phyloP scores from a whole-genome alignment of 2,113 vertebrate genomes.

The Malurus elegans region DNA sequence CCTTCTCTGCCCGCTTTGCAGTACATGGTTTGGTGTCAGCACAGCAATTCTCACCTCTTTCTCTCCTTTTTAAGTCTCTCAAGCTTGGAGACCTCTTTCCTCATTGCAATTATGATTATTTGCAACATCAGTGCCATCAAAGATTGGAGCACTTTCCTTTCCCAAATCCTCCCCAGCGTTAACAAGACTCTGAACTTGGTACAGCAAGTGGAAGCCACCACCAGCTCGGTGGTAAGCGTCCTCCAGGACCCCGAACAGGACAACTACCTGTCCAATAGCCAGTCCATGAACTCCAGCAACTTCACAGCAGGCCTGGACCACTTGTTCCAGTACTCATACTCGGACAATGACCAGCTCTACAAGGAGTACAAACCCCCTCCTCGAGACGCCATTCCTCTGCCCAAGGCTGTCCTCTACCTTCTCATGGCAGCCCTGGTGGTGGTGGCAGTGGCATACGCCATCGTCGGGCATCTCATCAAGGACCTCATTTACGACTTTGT shows the following conservation, averaged over 20 bases:
- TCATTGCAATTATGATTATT: constrained; percentile 76
- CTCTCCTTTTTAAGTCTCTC: constrained; percentile 15
- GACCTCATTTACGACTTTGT: constrained; percentile 86
- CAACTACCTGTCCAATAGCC: constrained; percentile 75
- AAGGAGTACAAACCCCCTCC: constrained; percentile 81
- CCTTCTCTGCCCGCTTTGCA: neutral
- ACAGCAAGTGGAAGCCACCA: constrained; percentile 79
- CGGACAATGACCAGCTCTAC: constrained; percentile 82
- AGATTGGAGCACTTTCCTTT: constrained; percentile 86
- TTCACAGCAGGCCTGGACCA: constrained; percentile 83
- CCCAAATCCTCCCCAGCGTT: constrained; percentile 83
- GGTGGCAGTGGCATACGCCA: constrained; percentile 85
- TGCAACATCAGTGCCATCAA: constrained; percentile 87
- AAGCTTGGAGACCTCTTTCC: constrained; percentile 7
- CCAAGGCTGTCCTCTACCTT: constrained; percentile 89
- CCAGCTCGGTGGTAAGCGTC: constrained; percentile 80
- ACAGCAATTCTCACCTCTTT: neutral
- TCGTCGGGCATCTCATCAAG: constrained; percentile 88
- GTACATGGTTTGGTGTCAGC: constrained; percentile 7
- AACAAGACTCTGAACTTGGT: constrained; percentile 82
- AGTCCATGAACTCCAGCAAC: constrained; percentile 79
- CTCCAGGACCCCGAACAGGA: constrained; percentile 78
- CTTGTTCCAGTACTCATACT: constrained; percentile 81
- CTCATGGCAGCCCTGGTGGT: constrained; percentile 88
- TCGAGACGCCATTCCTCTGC: constrained; percentile 81